These are phyloP conservation scores for Acanthopagrus latus DNA, from an alignment of 2,797 vertebrate species.

Conservation along the genomic window DNA sequence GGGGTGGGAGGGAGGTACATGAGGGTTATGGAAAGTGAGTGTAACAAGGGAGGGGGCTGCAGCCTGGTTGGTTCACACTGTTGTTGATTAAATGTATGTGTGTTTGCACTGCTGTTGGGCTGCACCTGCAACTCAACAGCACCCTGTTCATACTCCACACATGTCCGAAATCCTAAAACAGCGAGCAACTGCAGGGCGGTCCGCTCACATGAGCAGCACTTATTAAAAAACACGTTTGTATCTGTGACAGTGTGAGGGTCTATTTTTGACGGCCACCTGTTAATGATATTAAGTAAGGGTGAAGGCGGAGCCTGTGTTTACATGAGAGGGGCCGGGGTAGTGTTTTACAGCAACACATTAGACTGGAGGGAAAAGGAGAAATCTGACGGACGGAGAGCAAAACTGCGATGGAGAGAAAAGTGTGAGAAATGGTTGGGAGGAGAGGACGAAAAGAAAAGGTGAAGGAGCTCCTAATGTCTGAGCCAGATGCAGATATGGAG, in stretches of 20 bases:
- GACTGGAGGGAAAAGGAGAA: constrained; percentile 50
- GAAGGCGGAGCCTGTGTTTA: constrained; percentile 76
- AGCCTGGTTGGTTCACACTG: constrained; percentile 66
- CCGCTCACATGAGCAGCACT: constrained; percentile 47
- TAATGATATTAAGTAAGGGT: constrained; percentile 86
- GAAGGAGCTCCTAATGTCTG: background rate
- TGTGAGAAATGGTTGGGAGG: background rate
- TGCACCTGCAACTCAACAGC: constrained; percentile 39
- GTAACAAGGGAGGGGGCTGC: constrained; percentile 72
- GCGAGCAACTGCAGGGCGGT: constrained; percentile 55
- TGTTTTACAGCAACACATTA: constrained; percentile 65
- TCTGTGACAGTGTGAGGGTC: constrained; percentile 58
- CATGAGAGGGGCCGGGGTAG: constrained; percentile 51
- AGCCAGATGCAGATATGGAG: constrained; percentile 10
- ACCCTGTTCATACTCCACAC: constrained; percentile 26
- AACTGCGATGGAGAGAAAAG: constrained; percentile 4
- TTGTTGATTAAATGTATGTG: constrained; percentile 63
- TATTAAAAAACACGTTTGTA: constrained; percentile 66
- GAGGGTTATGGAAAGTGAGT: constrained; percentile 77
- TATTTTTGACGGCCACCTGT: constrained; percentile 89
- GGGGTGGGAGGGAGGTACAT: constrained; percentile 53
- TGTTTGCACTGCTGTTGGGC: constrained; percentile 30
- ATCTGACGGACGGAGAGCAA: constrained; percentile 34
- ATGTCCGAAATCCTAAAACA: constrained; percentile 57
- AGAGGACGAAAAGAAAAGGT: constrained; percentile 1